Evolutionary conservation across 2,888 invertebrate genomes (phyloP).

Genomic region (Lochmaea crataegi): DNA sequence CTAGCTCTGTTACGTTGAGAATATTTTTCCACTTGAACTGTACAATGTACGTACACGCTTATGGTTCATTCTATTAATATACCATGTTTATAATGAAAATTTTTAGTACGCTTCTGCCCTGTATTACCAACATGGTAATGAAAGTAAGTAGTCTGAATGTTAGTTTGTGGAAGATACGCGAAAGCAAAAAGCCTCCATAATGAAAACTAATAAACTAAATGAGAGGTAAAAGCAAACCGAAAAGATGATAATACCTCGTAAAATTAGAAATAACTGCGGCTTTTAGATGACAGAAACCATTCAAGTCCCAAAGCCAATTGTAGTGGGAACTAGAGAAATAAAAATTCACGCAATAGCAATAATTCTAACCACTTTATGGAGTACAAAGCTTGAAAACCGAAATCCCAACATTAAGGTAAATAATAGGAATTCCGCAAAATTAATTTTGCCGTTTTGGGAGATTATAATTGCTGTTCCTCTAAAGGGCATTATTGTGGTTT

Average conservation of each 20-base stretch:
- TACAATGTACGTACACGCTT: background rate
- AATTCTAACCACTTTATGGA: conserved; percentile 30
- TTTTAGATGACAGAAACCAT: conserved; percentile 11
- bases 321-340: conserved; percentile 14
- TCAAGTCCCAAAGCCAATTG: conserved; percentile 11
- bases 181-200: background rate
- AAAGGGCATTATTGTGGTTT: conserved; percentile 41
- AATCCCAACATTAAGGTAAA: conserved; percentile 41
- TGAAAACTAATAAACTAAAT: conserved; percentile 2
- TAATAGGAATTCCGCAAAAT: conserved; percentile 46
- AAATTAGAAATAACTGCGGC: conserved; percentile 8
- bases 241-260: conserved; percentile 1
- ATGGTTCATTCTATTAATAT: too few relatives aligned
- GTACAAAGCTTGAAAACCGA: conserved; percentile 32
- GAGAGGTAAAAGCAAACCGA: background rate
- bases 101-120: too few relatives aligned
- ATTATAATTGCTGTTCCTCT: conserved; percentile 39
- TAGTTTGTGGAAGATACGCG: too few relatives aligned
- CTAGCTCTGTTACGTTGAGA: background rate
- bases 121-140: too few relatives aligned
- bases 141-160: too few relatives aligned
- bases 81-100: too few relatives aligned
- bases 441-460: conserved; percentile 45
- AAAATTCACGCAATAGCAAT: conserved; percentile 29
- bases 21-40: background rate